Conservation (phyloP, 2,888 invertebrate genomes). For the Heliconius sara region DNA sequence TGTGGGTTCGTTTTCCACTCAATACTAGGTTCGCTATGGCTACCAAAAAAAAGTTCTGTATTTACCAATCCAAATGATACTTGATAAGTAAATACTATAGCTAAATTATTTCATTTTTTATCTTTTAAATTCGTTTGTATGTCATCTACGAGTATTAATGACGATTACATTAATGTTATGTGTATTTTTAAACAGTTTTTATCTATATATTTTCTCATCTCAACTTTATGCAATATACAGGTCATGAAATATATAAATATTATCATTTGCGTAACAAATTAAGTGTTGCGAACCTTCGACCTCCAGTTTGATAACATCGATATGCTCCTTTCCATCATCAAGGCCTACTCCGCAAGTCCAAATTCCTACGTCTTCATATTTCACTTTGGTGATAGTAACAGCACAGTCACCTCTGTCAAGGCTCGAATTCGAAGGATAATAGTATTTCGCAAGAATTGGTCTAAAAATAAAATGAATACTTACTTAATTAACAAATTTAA, state of each 20-base stretch:
- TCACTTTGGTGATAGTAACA: constrained; percentile 72
- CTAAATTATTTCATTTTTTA: background rate
- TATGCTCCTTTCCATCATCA: constrained; percentile 71
- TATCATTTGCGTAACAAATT: constrained; percentile 13
- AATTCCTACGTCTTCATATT: constrained; percentile 69
- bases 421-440: constrained; percentile 71
- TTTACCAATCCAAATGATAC: background rate
- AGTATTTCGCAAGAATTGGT: constrained; percentile 70
- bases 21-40: too few species aligned
- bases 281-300: constrained; percentile 64
- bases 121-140: background rate
- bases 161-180: background rate
- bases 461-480: constrained; percentile 55
- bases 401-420: constrained; percentile 79
- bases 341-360: constrained; percentile 80
- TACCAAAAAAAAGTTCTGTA: too few species aligned
- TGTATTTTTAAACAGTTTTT: background rate
- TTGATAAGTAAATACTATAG: background rate
- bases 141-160: background rate
- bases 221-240: constrained; percentile 3
- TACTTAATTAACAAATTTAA: too few species aligned
- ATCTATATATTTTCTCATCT: background rate
- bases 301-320: constrained; percentile 64
- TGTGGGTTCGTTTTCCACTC: too few species aligned
- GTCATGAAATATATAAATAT: background rate